These are phyloP conservation scores for Darevskia mixta DNA, from an alignment of 2,797 vertebrate species.

Conservation along the genomic window DNA sequence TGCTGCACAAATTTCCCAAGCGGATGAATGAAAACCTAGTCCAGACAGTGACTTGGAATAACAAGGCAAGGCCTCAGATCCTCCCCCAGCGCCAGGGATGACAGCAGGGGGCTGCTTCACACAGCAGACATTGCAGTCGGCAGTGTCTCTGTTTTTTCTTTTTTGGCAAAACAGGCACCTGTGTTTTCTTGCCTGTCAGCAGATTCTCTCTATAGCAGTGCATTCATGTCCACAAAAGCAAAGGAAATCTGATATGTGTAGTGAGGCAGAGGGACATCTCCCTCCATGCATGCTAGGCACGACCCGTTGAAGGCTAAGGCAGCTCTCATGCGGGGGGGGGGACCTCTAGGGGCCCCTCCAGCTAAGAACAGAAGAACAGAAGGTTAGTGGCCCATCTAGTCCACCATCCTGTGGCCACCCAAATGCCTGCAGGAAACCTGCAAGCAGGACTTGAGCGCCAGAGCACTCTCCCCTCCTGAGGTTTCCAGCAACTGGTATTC, in stretches of 20 bases:
- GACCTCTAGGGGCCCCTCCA: no score
- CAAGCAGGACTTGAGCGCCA: background rate
- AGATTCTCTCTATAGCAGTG: background rate
- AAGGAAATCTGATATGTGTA: background rate
- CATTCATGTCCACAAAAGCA: background rate
- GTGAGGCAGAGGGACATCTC: background rate
- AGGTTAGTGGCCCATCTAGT: background rate
- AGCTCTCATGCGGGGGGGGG: no score
- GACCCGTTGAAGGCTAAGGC: no score
- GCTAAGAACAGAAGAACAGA: no score
- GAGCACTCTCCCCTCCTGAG: background rate
- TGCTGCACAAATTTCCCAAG: slow-evolving; percentile 66
- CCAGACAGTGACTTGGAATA: slow-evolving; percentile 55
- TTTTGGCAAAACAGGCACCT: slow-evolving; percentile 38
- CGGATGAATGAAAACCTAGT: slow-evolving; percentile 65
- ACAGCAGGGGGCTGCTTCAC: slow-evolving; percentile 21
- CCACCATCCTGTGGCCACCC: no score
- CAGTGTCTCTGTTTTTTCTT: slow-evolving; percentile 2
- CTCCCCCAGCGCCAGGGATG: slow-evolving; percentile 57
- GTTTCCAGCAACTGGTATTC: background rate
- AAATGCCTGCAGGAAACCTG: no score
- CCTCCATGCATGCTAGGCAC: background rate
- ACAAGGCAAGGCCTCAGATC: slow-evolving; percentile 54
- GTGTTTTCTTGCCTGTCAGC: slow-evolving; percentile 7
- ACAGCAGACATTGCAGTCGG: slow-evolving; percentile 43